Percentiles rank a stretch among this genome's conserved stretches.
phyloP scores from a whole-genome alignment of 2,797 vertebrate species.

The Alauda arvensis region DNA sequence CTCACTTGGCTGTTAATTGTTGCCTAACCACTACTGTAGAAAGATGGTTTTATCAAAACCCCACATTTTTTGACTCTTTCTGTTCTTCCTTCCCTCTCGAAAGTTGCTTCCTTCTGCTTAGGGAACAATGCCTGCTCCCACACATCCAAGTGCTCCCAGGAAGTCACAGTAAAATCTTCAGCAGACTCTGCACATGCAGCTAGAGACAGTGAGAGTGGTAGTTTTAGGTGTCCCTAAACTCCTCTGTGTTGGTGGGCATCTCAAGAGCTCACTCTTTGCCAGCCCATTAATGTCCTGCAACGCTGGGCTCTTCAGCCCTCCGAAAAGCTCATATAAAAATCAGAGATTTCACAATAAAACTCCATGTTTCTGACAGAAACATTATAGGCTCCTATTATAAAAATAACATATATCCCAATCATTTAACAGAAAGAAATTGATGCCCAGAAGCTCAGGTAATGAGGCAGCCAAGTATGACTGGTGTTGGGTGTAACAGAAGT shows the following conservation, averaged over 20 bases:
- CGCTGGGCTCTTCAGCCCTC: fast-evolving
- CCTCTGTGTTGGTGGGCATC: background rate
- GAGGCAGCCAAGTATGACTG: background rate
- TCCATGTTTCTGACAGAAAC: background rate
- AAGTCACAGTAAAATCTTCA: background rate
- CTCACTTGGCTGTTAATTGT: background rate
- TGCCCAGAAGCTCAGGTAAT: background rate
- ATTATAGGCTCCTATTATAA: background rate
- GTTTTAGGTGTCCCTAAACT: background rate
- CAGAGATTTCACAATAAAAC: background rate
- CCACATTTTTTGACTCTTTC: background rate
- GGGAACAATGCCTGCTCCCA: background rate
- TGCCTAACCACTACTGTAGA: background rate
- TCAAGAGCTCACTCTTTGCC: background rate
- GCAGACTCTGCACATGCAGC: background rate
- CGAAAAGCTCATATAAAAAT: background rate
- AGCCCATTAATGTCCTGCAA: fast-evolving
- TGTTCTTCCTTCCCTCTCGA: background rate
- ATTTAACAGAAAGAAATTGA: background rate
- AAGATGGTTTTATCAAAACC: background rate
- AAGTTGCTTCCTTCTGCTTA: background rate
- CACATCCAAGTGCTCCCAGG: background rate
- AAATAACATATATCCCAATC: background rate
- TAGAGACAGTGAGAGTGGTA: background rate
- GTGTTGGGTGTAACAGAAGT: background rate